Evolutionary conservation across 2,888 invertebrate species (phyloP).

Genomic region (Drosophila anceps): DNA sequence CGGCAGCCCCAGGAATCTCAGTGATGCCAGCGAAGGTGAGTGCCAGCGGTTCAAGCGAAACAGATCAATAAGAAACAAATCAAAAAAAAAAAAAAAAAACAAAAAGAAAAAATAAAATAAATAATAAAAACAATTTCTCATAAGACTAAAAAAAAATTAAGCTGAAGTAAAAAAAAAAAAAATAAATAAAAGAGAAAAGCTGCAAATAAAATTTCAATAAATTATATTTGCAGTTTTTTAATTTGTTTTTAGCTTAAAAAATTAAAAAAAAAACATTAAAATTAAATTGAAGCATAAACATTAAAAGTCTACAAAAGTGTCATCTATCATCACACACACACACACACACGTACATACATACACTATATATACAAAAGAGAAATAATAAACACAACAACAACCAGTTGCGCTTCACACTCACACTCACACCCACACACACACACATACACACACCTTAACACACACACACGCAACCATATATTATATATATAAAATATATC

Average conservation of each 20-base stretch:
- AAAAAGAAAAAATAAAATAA: slow-evolving; percentile 10
- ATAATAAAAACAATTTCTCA: slow-evolving; percentile 13
- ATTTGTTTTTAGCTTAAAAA: slow-evolving; percentile 1
- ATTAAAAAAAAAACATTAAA: slow-evolving; percentile 17
- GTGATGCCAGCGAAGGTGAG: slow-evolving; percentile 97
- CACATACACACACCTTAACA: slow-evolving; percentile 21
- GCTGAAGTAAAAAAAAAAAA: slow-evolving; percentile 7
- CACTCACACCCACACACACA: slow-evolving; percentile 12
- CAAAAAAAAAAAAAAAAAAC: slow-evolving; percentile 10
- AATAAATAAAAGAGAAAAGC: slow-evolving; percentile 4
- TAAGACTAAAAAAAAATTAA: background rate
- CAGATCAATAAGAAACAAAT: background rate
- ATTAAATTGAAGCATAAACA: slow-evolving; percentile 55
- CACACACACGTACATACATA: slow-evolving; percentile 33
- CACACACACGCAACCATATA: slow-evolving; percentile 33
- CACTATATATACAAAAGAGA: slow-evolving; percentile 7
- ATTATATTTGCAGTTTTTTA: slow-evolving; percentile 32
- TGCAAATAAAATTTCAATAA: slow-evolving; percentile 13
- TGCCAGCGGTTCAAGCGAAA: slow-evolving; percentile 49
- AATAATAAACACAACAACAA: slow-evolving; percentile 29
- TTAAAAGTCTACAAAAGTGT: slow-evolving; percentile 58
- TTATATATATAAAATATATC: slow-evolving; percentile 51
- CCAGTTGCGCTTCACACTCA: slow-evolving; percentile 55
- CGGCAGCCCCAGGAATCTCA: slow-evolving; percentile 95
- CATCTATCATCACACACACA: slow-evolving; percentile 62